phyloP scores from a whole-genome alignment of 1,140 invertebrate species.

The Drosophila insularis region DNA sequence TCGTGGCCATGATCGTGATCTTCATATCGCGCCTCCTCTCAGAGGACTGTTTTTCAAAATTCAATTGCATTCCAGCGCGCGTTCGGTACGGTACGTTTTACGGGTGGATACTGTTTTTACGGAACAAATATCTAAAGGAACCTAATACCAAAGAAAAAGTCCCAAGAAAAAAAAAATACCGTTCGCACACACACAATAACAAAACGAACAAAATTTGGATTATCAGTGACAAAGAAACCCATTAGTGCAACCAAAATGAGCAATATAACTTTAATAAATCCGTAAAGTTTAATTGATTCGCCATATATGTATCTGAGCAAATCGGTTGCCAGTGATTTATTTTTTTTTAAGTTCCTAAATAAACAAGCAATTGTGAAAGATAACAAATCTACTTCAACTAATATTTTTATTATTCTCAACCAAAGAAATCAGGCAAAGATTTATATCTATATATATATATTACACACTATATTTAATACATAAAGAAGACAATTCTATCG shows the following conservation, averaged over 20 bases:
- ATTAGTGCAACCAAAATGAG: conserved; percentile 7
- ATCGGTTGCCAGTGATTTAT: not conserved
- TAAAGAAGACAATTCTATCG: not conserved
- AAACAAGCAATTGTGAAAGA: conserved; percentile 7
- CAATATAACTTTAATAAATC: not conserved
- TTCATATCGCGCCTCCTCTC: conserved; percentile 23
- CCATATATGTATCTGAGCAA: not conserved
- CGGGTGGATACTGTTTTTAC: conserved; percentile 48
- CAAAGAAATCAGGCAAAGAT: not conserved
- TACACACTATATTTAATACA: not conserved
- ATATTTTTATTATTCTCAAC: not conserved
- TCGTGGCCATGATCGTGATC: conserved; percentile 32
- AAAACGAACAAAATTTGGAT: conserved; percentile 44
- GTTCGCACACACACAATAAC: conserved; percentile 11
- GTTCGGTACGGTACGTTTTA: conserved; percentile 50
- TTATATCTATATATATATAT: not conserved
- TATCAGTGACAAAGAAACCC: conserved; percentile 57
- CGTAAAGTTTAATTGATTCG: not conserved
- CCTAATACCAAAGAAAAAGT: conserved; percentile 1
- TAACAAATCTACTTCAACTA: conserved; percentile 3
- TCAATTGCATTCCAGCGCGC: conserved; percentile 80
- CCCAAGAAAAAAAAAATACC: conserved; percentile 24
- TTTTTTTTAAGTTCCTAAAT: conserved; percentile 7
- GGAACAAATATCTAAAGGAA: conserved; percentile 13
- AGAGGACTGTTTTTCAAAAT: conserved; percentile 14